Evolutionary conservation across 2,797 vertebrate species (phyloP), one percentile per base, ranked within the genome.

Genomic region (Kryptolebias ocellatus): DNA sequence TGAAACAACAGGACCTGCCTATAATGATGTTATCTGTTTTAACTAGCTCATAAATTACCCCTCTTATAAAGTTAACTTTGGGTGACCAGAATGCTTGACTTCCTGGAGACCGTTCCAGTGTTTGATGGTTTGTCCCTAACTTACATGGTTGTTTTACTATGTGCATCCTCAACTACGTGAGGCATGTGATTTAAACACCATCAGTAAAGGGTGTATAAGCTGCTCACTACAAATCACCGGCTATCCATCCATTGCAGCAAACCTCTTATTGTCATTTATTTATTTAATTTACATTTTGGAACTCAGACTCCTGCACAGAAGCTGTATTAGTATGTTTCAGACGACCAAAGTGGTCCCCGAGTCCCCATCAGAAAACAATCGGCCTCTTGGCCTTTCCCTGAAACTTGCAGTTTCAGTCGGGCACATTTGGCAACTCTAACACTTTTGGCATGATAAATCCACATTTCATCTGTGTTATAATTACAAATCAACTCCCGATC

Each of bases 321-420:
- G 29, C 24, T 46, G n/a, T 28, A 28, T 45, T 8, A 59, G 57
- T 11, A 46, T 46, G 57, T 46, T 59, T 59, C 42, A 46, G 27
- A 5, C 16, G 24, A 1, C 29, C 28, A 46, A 46, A 34, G 16
- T 9, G 46, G 42, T 29, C 15, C n/a, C 16, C 5, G 9, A 29
- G 16, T 27, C 16, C 16, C 10, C 57, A 2, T 24, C 20, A 24
- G 20, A 24, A 24, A 24, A 24, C 20, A 24, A 44, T 44, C 10
- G 2, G 12, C 11, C 42, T 44, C 2, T 12, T 12, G n/a, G 6
- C 17, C 3, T 8, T 47, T 9, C n/a, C 10, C 18, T 10, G 16
- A 58, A 58, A 46, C 24, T 12, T 11, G 45, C 24, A 47, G n/a
- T 50, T 34, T 37, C 20, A 31, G 6, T 10, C 9, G 45, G 18